Conservation (phyloP, 2,888 invertebrate genomes). For the Polydrusus cervinus region DNA sequence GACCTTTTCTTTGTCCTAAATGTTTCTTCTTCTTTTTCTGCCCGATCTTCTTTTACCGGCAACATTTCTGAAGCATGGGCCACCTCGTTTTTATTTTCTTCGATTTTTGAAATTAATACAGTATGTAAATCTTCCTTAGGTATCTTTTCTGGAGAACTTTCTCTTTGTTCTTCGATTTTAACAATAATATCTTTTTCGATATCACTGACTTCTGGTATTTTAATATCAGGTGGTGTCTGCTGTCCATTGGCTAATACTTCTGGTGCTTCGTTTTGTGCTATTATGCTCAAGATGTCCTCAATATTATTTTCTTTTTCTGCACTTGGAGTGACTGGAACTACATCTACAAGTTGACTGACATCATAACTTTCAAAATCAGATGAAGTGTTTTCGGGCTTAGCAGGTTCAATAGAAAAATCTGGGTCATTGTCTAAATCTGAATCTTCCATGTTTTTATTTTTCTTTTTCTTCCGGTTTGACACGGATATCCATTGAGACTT, state of each 20-base stretch:
- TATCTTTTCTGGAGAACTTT: neutral
- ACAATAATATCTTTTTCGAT: conserved; percentile 61
- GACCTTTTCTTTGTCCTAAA: conserved; percentile 58
- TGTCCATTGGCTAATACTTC: conserved; percentile 14
- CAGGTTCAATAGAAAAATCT: conserved; percentile 47
- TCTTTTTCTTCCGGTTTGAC: conserved; percentile 68
- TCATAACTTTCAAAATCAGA: conserved; percentile 63
- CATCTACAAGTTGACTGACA: conserved; percentile 63
- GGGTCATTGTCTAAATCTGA: conserved; percentile 43
- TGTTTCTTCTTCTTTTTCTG: conserved; percentile 44
- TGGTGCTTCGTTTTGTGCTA: conserved; percentile 54
- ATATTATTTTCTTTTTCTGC: conserved; percentile 49
- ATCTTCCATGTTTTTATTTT: conserved; percentile 64
- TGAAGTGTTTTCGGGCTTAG: conserved; percentile 49
- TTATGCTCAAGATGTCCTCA: conserved; percentile 55
- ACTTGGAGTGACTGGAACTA: conserved; percentile 57
- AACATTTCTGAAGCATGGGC: neutral
- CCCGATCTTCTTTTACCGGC: conserved; percentile 24
- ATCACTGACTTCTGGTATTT: conserved; percentile 60
- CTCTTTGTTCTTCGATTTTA: conserved; percentile 49
- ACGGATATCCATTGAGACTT: conserved; percentile 68
- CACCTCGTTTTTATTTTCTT: conserved; percentile 1
- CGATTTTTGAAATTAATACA: neutral
- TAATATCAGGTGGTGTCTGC: conserved; percentile 42
- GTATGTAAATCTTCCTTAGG: neutral